These are phyloP conservation scores for Colistium nudipinnis DNA, from an alignment of 2,113 vertebrate genomes.

Conservation along the genomic window DNA sequence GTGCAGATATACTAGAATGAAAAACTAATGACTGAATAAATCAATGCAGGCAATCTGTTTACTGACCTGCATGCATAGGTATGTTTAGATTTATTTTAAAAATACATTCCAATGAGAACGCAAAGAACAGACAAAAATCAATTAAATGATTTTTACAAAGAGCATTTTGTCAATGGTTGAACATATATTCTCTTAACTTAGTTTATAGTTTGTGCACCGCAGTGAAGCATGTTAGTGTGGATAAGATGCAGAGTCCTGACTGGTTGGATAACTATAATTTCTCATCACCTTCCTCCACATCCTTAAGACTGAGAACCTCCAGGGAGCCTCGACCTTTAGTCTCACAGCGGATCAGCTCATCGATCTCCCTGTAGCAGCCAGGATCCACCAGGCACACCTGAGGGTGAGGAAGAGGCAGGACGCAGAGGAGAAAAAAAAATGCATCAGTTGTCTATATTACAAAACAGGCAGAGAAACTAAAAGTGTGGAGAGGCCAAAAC, in stretches of 20 bases:
- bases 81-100: not conserved
- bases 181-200: conserved; percentile 7
- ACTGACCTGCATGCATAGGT: not conserved
- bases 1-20: not conserved
- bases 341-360: conserved; percentile 95
- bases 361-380: conserved; percentile 95
- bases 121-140: too few species aligned
- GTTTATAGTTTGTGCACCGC: not conserved
- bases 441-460: not conserved
- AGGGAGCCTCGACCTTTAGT: conserved; percentile 91
- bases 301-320: conserved; percentile 94
- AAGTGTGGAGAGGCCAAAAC: not conserved
- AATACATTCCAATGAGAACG: conserved; percentile 4
- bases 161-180: not conserved
- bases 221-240: conserved; percentile 22
- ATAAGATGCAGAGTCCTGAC: conserved; percentile 9
- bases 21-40: conserved; percentile 7
- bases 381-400: conserved; percentile 96
- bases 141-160: too few species aligned
- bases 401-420: not conserved
- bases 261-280: conserved; percentile 82
- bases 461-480: too few species aligned
- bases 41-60: not conserved
- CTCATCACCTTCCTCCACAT: conserved; percentile 97
- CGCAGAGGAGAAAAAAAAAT: not conserved